A percentile compares a stretch with the other conserved stretches of the same genome.
Evolutionary conservation across 2,888 invertebrate species (phyloP).

Genomic region (Tinea semifulvella): DNA sequence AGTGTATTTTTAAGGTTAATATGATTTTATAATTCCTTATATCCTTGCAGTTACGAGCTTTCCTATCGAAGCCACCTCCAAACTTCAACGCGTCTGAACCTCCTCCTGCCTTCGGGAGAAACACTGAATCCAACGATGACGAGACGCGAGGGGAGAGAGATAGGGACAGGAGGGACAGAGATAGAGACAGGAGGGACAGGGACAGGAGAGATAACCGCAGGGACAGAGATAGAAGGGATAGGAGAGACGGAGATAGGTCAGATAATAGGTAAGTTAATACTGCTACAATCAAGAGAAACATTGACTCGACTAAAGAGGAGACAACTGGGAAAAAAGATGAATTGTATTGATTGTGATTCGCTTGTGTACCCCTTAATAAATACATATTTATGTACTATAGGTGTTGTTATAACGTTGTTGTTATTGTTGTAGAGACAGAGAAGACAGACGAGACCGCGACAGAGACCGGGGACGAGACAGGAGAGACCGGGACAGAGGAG

Average conservation of each 20-base stretch:
- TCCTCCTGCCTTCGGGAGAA: slow-evolving; percentile 38
- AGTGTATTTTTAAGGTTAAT: no score
- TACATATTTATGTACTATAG: neutral
- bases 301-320: slow-evolving; percentile 4
- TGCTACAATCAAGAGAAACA: slow-evolving; percentile 13
- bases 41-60: slow-evolving; percentile 54
- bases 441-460: slow-evolving; percentile 31
- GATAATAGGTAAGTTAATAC: slow-evolving; percentile 18
- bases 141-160: slow-evolving; percentile 25
- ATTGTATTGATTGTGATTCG: neutral
- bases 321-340: neutral
- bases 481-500: slow-evolving; percentile 23
- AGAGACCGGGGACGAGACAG: slow-evolving; percentile 28
- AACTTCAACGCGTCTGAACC: slow-evolving; percentile 55
- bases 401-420: no score
- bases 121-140: slow-evolving; percentile 1
- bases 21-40: no score
- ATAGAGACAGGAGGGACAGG: slow-evolving; percentile 27
- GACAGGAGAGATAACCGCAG: slow-evolving; percentile 26
- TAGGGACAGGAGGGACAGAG: slow-evolving; percentile 31
- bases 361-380: neutral
- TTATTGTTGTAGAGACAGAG: slow-evolving; percentile 22
- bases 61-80: slow-evolving; percentile 59
- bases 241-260: slow-evolving; percentile 21
- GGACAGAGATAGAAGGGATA: slow-evolving; percentile 21